Conservation (phyloP, 2,888 invertebrate genomes). For the Orchesella flavescens region DNA sequence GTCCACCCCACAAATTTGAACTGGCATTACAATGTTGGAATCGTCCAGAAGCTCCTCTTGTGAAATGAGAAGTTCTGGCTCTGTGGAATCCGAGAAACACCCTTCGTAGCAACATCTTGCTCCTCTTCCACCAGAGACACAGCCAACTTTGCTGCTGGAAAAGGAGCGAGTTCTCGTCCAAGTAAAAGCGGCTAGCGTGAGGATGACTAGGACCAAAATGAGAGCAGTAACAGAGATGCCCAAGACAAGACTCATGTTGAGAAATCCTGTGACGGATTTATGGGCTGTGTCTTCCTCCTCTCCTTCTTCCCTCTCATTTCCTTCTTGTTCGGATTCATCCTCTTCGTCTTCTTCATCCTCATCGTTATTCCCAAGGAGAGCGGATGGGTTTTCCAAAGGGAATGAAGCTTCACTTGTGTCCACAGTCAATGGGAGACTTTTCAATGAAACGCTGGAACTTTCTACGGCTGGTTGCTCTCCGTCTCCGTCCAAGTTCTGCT, state of each 20-base stretch:
- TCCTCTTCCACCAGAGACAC: constrained; percentile 20
- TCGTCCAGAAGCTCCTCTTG: constrained; percentile 22
- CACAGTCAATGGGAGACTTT: constrained; percentile 66
- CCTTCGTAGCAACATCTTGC: constrained; percentile 10
- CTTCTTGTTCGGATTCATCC: constrained; percentile 31
- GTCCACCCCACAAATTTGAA: no score
- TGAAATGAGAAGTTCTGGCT: constrained; percentile 49
- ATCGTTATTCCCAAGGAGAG: constrained; percentile 47
- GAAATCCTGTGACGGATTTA: constrained; percentile 60
- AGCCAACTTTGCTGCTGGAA: not conserved
- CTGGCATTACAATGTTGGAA: not conserved
- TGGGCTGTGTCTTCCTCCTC: constrained; percentile 26
- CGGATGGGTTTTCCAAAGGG: constrained; percentile 63
- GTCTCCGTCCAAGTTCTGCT: constrained; percentile 53
- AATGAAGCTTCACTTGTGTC: constrained; percentile 71
- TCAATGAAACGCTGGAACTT: constrained; percentile 21
- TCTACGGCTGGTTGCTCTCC: constrained; percentile 40
- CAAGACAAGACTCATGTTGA: constrained; percentile 67
- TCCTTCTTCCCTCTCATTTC: not conserved
- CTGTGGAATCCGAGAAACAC: constrained; percentile 22
- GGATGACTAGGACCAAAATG: constrained; percentile 61
- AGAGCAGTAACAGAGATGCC: constrained; percentile 60
- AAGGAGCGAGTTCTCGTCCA: constrained; percentile 52
- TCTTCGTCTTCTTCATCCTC: constrained; percentile 28
- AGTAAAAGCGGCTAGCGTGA: constrained; percentile 61